Conservation (phyloP, 2,113 vertebrate genomes). For the Hemicordylus capensis region DNA sequence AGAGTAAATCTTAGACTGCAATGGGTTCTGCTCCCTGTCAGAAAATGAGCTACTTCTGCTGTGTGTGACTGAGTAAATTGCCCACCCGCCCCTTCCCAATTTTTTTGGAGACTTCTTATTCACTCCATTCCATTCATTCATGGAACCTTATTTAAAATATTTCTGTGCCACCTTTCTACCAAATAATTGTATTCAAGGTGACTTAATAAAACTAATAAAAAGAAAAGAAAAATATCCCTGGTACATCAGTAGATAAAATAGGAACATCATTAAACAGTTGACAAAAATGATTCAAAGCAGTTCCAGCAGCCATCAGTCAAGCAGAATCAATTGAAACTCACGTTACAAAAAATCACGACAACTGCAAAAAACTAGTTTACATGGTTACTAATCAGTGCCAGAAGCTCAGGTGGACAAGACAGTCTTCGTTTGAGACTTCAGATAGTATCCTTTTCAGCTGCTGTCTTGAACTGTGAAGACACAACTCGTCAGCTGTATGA, state of each 20-base stretch:
- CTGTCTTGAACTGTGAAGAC: not conserved
- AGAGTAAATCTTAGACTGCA: not conserved
- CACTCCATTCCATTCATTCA: not conserved
- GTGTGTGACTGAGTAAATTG: not conserved
- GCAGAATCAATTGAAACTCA: not conserved
- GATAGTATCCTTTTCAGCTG: not conserved
- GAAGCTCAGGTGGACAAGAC: not conserved
- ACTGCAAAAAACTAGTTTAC: too few species aligned
- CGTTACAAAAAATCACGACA: not conserved
- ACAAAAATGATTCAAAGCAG: not conserved
- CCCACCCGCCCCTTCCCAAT: not conserved
- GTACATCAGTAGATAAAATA: not conserved
- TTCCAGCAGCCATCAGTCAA: not conserved
- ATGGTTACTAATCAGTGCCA: not conserved
- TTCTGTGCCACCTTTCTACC: not conserved
- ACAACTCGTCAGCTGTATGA: not conserved
- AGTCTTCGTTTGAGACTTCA: not conserved
- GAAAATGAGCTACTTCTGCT: not conserved
- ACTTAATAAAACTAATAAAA: not conserved
- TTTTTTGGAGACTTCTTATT: not conserved
- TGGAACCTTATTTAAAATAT: not conserved
- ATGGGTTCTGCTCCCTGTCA: not conserved
- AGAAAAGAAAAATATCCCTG: too few species aligned
- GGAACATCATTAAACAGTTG: not conserved
- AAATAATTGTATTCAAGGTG: not conserved